Evolutionary conservation across 2,888 invertebrate genomes (phyloP).

Genomic region (Archips xylosteana): DNA sequence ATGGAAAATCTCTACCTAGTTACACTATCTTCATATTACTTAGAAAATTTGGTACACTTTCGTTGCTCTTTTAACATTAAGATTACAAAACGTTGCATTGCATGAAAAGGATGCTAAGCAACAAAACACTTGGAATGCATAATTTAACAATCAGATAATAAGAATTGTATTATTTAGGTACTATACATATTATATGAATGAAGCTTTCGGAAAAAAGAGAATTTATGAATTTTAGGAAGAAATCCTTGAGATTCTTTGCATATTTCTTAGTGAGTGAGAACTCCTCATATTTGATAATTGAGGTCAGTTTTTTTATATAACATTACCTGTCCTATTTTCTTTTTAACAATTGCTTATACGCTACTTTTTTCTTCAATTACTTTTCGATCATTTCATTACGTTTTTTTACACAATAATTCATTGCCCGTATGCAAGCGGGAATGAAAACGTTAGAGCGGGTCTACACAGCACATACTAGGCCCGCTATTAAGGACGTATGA

Average conservation of each 20-base stretch:
- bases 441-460: neutral
- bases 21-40: conserved; percentile 70
- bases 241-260: conserved; percentile 62
- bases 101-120: conserved; percentile 59
- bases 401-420: neutral
- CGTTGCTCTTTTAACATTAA: conserved; percentile 73
- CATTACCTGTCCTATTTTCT: neutral
- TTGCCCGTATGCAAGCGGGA: neutral
- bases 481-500: no score
- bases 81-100: conserved; percentile 41
- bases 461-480: no score
- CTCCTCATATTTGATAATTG: neutral
- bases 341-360: neutral
- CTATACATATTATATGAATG: conserved; percentile 1
- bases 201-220: conserved; percentile 48
- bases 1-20: conserved; percentile 73
- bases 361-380: neutral
- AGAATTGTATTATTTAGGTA: neutral
- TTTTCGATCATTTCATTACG: neutral
- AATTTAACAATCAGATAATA: conserved; percentile 45
- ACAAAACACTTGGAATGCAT: conserved; percentile 79
- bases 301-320: neutral
- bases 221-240: conserved; percentile 52
- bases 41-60: conserved; percentile 84
- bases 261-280: conserved; percentile 39